phyloP scores from a whole-genome alignment of 2,797 vertebrate species.

The Antrozous pallidus region DNA sequence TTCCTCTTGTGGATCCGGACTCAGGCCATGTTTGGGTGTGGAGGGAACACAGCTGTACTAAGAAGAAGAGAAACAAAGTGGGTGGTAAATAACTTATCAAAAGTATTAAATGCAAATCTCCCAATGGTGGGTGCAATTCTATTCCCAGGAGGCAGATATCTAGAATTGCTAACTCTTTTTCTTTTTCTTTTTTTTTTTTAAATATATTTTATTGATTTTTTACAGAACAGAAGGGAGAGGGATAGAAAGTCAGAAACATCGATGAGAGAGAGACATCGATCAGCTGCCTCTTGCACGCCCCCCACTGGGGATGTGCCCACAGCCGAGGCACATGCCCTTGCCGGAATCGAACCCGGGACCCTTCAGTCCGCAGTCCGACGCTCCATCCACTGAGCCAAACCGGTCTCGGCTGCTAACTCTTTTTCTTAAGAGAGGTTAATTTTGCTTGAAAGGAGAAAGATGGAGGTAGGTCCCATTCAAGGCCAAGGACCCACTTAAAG shows the following conservation, averaged over 20 bases:
- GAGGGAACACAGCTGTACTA: constrained; percentile 58
- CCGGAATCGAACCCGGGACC: no score
- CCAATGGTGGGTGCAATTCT: neutral
- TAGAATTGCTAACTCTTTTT: constrained; percentile 22
- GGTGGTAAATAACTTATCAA: constrained; percentile 68
- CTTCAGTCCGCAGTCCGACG: no score
- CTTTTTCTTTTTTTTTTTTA: no score
- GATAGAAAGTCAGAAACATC: no score
- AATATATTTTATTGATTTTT: no score
- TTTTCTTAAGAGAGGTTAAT: constrained; percentile 15
- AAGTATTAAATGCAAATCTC: constrained; percentile 46
- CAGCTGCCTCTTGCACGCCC: no score
- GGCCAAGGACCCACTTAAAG: constrained; percentile 11
- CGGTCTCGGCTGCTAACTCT: no score
- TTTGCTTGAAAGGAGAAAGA: constrained; percentile 41
- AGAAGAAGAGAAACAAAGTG: constrained; percentile 59
- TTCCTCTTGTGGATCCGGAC: constrained; percentile 44
- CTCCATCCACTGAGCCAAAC: no score
- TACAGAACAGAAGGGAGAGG: no score
- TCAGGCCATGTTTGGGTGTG: constrained; percentile 62
- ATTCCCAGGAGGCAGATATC: constrained; percentile 12
- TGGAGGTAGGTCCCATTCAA: neutral
- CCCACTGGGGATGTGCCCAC: no score
- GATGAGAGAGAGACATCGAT: no score
- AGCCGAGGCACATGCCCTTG: no score